Conservation (phyloP, 2,888 invertebrate species). For the Anthoptus insignis region DNA sequence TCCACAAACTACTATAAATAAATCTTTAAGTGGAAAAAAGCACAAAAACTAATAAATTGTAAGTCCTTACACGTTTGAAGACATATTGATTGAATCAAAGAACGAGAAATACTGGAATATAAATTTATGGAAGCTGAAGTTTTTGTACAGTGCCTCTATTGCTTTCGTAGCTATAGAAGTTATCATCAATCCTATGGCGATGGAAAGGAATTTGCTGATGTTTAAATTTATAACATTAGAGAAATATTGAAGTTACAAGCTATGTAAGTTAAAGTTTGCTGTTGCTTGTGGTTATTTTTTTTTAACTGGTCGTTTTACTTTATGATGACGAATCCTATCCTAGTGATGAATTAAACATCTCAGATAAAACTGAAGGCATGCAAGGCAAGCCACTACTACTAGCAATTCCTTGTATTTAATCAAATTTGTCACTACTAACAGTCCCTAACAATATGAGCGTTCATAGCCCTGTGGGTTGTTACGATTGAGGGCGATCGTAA, state of each 20-base stretch:
- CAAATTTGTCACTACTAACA: background rate
- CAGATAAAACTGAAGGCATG: background rate
- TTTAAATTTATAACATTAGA: slow-evolving; percentile 2
- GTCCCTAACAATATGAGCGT: too few relatives aligned
- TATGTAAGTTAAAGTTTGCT: background rate
- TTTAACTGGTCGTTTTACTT: background rate
- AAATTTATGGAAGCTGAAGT: slow-evolving; percentile 17
- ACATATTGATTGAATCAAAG: slow-evolving; percentile 28
- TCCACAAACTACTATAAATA: slow-evolving; percentile 14
- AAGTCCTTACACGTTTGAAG: slow-evolving; percentile 26
- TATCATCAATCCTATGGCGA: slow-evolving; percentile 9
- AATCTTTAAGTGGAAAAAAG: slow-evolving; percentile 12
- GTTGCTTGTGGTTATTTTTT: background rate
- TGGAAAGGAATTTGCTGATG: background rate
- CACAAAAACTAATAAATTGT: slow-evolving; percentile 20
- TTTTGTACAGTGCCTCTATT: slow-evolving; percentile 5
- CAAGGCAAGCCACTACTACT: background rate
- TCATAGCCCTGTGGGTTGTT: too few relatives aligned
- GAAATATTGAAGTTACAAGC: background rate
- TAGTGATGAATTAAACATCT: background rate
- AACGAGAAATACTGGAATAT: slow-evolving; percentile 30
- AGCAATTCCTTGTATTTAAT: background rate
- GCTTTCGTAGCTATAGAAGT: slow-evolving; percentile 3
- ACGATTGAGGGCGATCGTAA: too few relatives aligned
- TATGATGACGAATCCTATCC: slow-evolving; percentile 6